Evolutionary conservation across 2,113 vertebrate genomes (phyloP).

Genomic region (Talpa occidentalis): DNA sequence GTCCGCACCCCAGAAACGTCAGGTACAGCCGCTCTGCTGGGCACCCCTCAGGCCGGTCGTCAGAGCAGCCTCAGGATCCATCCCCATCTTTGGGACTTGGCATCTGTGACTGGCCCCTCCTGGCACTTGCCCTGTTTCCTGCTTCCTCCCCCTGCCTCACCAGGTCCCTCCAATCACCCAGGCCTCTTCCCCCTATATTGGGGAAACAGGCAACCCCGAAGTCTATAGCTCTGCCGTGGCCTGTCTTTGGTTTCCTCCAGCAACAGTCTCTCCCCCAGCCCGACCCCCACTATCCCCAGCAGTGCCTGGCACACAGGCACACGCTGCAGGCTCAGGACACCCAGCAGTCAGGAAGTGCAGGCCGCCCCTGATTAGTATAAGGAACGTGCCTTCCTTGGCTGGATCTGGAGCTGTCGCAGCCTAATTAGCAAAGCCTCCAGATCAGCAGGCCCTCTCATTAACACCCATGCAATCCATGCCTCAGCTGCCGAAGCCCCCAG

Average conservation of each 20-base stretch:
- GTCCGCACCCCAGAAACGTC: neutral
- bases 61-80: accelerated
- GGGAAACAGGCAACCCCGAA: neutral
- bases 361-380: conserved; percentile 43
- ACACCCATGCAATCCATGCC: neutral
- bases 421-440: conserved; percentile 70
- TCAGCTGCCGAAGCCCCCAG: conserved; percentile 10
- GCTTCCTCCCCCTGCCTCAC: neutral
- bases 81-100: neutral
- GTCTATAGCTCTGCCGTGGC: neutral
- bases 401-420: conserved; percentile 49
- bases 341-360: conserved; percentile 49
- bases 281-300: neutral
- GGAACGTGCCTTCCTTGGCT: conserved; percentile 54
- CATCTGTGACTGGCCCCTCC: neutral
- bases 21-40: neutral
- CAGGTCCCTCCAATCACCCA: neutral
- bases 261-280: neutral
- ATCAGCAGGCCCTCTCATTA: conserved; percentile 69
- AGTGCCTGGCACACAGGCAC: neutral
- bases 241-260: neutral
- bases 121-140: neutral
- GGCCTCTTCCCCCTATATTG: neutral
- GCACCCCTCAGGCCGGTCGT: neutral
- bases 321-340: neutral